A percentile compares a stretch with the other conserved stretches of the same genome.
Conservation (phyloP, 2,113 vertebrate species). For the Otolemur garnettii region DNA sequence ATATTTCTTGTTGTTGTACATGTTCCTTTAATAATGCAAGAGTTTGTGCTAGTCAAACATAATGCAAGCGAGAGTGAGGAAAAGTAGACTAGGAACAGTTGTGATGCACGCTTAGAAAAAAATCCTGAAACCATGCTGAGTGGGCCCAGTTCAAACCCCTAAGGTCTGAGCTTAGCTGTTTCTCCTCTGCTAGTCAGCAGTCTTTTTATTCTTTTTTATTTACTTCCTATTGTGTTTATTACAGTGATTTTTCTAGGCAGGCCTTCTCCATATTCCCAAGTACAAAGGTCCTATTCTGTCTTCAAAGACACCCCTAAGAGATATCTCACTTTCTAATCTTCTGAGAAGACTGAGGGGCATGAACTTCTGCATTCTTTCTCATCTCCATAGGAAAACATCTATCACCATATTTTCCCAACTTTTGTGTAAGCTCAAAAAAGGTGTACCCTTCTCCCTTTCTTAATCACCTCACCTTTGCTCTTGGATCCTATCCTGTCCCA, state of each 20-base stretch:
- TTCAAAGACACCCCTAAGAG: background rate
- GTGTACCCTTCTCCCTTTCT: background rate
- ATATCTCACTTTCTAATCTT: background rate
- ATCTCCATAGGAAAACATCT: background rate
- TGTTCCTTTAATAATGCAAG: slow-evolving; percentile 17
- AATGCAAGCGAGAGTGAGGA: background rate
- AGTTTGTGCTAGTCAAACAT: background rate
- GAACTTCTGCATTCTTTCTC: background rate
- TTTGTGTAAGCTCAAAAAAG: background rate
- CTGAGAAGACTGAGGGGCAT: background rate
- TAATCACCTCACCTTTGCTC: background rate
- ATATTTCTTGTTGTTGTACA: background rate
- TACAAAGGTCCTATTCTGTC: background rate
- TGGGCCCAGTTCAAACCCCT: background rate
- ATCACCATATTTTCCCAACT: background rate
- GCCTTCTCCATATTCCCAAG: background rate
- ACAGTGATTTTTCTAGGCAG: background rate
- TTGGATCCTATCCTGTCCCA: background rate
- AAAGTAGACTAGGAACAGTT: background rate
- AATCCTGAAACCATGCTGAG: background rate
- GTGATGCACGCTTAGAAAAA: background rate
- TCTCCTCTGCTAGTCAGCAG: background rate
- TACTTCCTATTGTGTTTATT: background rate
- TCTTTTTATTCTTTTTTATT: background rate
- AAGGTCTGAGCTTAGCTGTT: background rate